A percentile compares a stretch with the other conserved stretches of the same genome.
phyloP scores from a whole-genome alignment of 1,140 invertebrate genomes.

The Tetramorium alpestre region DNA sequence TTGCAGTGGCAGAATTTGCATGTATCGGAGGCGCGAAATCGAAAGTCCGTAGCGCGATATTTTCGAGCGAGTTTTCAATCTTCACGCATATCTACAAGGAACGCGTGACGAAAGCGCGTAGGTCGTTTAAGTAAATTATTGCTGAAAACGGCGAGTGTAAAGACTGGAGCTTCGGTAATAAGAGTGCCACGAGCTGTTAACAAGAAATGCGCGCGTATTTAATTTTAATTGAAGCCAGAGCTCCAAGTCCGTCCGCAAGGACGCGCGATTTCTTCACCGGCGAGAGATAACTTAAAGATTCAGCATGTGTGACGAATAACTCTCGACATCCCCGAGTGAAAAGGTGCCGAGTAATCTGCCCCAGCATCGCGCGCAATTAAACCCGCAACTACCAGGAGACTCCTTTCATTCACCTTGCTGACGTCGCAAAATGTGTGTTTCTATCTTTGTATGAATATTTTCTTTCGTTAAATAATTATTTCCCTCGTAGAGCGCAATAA shows the following conservation, averaged over 20 bases:
- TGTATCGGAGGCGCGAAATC: slow-evolving; percentile 4
- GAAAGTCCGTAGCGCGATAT: neutral
- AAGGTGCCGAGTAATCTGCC: slow-evolving; percentile 15
- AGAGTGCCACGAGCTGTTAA: slow-evolving; percentile 56
- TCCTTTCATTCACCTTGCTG: neutral
- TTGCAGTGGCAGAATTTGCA: neutral
- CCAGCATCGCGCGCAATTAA: neutral
- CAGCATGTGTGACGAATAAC: slow-evolving; percentile 51
- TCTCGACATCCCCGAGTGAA: neutral
- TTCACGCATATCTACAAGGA: neutral
- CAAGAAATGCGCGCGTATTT: slow-evolving; percentile 63
- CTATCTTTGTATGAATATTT: neutral
- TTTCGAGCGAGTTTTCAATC: slow-evolving; percentile 14
- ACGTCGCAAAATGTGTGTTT: neutral
- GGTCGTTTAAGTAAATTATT: slow-evolving; percentile 28
- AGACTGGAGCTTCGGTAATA: slow-evolving; percentile 51
- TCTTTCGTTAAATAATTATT: neutral
- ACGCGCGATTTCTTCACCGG: slow-evolving; percentile 38
- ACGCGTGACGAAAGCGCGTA: slow-evolving; percentile 25
- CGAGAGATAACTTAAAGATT: slow-evolving; percentile 61
- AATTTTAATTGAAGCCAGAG: slow-evolving; percentile 70
- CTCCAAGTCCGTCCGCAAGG: slow-evolving; percentile 41
- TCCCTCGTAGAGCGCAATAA: neutral
- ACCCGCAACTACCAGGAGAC: neutral
- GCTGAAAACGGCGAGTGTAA: slow-evolving; percentile 20